phyloP scores from a whole-genome alignment of 2,888 invertebrate genomes.

The Cosmorhoe ocellata region DNA sequence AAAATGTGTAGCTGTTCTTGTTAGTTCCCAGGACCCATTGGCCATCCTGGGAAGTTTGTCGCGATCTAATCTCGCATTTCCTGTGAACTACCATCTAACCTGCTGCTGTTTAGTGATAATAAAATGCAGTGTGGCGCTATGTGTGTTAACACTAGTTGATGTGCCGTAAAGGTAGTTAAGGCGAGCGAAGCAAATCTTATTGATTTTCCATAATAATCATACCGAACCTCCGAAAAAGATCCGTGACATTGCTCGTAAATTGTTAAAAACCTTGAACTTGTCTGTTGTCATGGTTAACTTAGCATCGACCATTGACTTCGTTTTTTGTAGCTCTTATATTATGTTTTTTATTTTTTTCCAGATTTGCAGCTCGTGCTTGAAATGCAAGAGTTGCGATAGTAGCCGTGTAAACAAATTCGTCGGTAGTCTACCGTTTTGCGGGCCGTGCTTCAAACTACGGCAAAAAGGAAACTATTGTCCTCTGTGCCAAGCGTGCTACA shows the following conservation, averaged over 20 bases:
- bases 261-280: conserved; percentile 23
- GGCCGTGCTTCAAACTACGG: conserved; percentile 91
- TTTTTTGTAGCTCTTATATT: conserved; percentile 1
- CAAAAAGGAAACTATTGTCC: conserved; percentile 96
- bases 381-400: conserved; percentile 95
- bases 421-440: conserved; percentile 93
- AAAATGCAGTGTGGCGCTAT: no score
- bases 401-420: conserved; percentile 90
- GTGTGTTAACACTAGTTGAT: no score
- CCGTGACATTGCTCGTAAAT: conserved; percentile 5
- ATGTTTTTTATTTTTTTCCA: no score
- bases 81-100: no score
- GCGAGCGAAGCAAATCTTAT: no score
- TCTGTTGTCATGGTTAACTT: conserved; percentile 19
- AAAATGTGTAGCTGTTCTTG: no score
- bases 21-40: no score
- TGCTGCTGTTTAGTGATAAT: no score
- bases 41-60: no score
- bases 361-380: conserved; percentile 89
- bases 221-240: conserved; percentile 1
- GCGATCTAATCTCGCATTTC: no score
- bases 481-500: conserved; percentile 94
- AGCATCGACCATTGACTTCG: conserved; percentile 13
- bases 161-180: no score
- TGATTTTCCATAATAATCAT: neutral